Evolutionary conservation across 2,113 vertebrate genomes (phyloP), one percentile per base, ranked within the genome.

Genomic region (Xiphophorus hellerii): DNA sequence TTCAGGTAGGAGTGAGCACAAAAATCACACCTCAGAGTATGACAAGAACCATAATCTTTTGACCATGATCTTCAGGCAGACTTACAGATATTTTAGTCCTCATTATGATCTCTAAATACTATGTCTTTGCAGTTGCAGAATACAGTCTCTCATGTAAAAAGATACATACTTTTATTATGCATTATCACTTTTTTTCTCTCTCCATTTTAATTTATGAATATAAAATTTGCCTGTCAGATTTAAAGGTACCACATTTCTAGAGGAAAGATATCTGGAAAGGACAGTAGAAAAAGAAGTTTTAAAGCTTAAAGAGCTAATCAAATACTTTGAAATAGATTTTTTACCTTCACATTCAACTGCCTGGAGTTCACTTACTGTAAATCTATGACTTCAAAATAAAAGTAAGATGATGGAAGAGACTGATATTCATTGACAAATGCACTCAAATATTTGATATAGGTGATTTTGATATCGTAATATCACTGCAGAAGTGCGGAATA

Each of bases 321-420:
- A 5, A 48, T 48, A 48, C 44, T 48, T 48, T 48, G 44, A 48
- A 48, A 17, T 20, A 20, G 17, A 17, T 0, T 48, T 48, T 35
- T 20, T 48, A 62, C 0, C 29, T 27, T 73, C 22, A 28, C 0
- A 28, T 65, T 1, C 25, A 39, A 8, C 11, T 37, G 15, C 22
- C 15, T 37, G 5, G 22, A 62, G 14, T 5, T 7, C 8, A 4
- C 10, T 51, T 13, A n/a, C 20, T 54, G 20, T 54, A n/a, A 25
- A 37, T 5, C n/a, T 60, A 29, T 73, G 7, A 62, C 28, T 62
- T 9, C 25, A 14, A 63, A 48, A 73, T 75, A 62, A 48, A 73
- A 71, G 62, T 31, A 42, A 39, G 27, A 79, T 48, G 27, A 48
- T 54, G 9, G 71, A 73, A 63, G 28, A 72, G 3, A 15, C 13